Conservation (phyloP, 2,888 invertebrate species). For the Chrysotoxum bicinctum region DNA sequence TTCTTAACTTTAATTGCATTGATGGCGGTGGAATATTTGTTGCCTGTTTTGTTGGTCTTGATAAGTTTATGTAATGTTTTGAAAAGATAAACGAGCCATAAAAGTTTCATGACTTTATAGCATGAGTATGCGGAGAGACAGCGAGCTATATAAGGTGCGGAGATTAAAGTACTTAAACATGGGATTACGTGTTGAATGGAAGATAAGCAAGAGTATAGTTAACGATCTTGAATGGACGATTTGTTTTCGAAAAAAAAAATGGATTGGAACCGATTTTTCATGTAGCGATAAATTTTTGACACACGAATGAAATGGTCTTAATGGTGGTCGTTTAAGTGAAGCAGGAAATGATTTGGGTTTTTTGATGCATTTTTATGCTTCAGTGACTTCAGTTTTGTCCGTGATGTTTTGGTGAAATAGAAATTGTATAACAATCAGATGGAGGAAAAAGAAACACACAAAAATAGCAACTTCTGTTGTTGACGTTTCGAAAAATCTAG, state of each 20-base stretch:
- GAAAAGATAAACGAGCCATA: constrained; percentile 60
- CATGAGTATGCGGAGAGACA: background rate
- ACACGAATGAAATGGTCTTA: background rate
- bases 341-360: constrained; percentile 4
- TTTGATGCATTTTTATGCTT: background rate
- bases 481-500: too few relatives aligned
- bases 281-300: constrained; percentile 17
- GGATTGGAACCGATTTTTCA: background rate
- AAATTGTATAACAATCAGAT: too few relatives aligned
- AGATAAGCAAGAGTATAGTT: constrained; percentile 43
- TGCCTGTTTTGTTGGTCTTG: constrained; percentile 8
- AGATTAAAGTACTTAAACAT: constrained; percentile 34
- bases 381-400: background rate
- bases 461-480: too few relatives aligned
- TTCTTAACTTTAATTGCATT: constrained; percentile 24
- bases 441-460: too few relatives aligned
- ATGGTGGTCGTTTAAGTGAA: background rate
- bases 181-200: constrained; percentile 24
- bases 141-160: constrained; percentile 10
- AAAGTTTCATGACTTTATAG: constrained; percentile 28
- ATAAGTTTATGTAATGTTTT: constrained; percentile 71
- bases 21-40: constrained; percentile 17
- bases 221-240: constrained; percentile 46
- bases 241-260: constrained; percentile 26
- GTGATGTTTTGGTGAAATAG: background rate